Base-by-base conservation (phyloP, 2,797 vertebrate species). In the Sebastes umbrosus region DNA sequence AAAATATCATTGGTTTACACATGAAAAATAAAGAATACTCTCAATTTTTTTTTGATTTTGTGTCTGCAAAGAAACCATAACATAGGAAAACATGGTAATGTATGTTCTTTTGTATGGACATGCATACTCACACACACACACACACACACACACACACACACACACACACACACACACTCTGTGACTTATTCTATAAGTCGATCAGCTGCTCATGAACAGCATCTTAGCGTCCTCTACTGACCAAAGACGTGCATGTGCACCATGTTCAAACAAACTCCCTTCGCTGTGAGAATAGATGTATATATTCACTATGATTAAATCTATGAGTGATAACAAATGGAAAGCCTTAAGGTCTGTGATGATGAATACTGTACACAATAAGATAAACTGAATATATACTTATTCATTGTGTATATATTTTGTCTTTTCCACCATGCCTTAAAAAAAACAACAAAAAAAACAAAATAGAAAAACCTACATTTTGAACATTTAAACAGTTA, bases 211-310 rank as follows among this genome's bases (percentile, higher is more conserved):
- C 12, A 31, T 20, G 29, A 67, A 18, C 7, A 36, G 64, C 14
- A 12, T 34, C 0, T 55, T 59, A 60, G 64, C 27, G 14, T 73
- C 70, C 82, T 79, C 91, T 75, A 25, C 18, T 80, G 81, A 32
- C 8, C 55, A 66, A 68, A 62, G 2, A 10, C 4, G 0, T 43
- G 27, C 3, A 69, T 8, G 4, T 39, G 43, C 43, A 65, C 4
- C 59, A 52, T 24, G 6, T 18, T 27, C 3, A 57, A 29, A 69
- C 4, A 29, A 22, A 29, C 10, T 18, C 8, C 16, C 43, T 46
- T 18, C 3, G 16, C 16, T 46, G 43, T 16, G 8, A 11, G 18
- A 13, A 13, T 13, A 24, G 14, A 36, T 29, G 3, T 63, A 18
- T 8, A 36, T 16, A 20, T 16, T 43, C 12, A 27, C 3, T 11